Conservation (phyloP, 2,113 vertebrate genomes). For the Sialia sialis region DNA sequence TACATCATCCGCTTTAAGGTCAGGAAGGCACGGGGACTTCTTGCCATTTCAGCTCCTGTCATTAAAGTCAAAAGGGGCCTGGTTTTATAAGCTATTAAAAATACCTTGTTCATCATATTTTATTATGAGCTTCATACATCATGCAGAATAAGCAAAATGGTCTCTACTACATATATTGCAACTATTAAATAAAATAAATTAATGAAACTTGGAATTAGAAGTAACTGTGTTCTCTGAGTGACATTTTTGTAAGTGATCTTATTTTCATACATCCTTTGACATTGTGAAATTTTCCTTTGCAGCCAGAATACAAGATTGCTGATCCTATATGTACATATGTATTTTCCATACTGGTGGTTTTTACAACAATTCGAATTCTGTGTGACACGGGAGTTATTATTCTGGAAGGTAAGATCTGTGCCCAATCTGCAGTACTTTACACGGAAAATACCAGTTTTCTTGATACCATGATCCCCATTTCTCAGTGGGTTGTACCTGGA, state of each 20-base stretch:
- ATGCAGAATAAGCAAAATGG: background rate
- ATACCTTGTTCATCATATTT: background rate
- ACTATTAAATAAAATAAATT: background rate
- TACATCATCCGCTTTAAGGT: constrained; percentile 98
- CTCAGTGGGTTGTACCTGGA: background rate
- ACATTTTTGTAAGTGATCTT: background rate
- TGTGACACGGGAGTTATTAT: constrained; percentile 90
- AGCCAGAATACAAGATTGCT: constrained; percentile 95
- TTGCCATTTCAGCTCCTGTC: background rate
- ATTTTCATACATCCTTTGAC: background rate
- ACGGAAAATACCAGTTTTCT: background rate
- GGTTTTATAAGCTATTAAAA: background rate
- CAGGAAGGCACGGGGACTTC: background rate
- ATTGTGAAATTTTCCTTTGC: constrained; percentile 52
- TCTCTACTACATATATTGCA: background rate
- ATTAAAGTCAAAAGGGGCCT: background rate
- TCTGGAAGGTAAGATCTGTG: constrained; percentile 84
- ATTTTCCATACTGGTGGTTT: constrained; percentile 91
- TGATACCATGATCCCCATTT: background rate
- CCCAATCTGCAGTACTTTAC: background rate
- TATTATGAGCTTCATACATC: background rate
- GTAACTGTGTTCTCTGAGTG: background rate
- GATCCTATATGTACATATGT: constrained; percentile 97
- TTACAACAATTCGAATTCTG: constrained; percentile 91
- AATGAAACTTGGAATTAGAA: background rate